These are phyloP conservation scores for Zaprionus capensis DNA, from an alignment of 1,140 invertebrate species.

Conservation along the genomic window DNA sequence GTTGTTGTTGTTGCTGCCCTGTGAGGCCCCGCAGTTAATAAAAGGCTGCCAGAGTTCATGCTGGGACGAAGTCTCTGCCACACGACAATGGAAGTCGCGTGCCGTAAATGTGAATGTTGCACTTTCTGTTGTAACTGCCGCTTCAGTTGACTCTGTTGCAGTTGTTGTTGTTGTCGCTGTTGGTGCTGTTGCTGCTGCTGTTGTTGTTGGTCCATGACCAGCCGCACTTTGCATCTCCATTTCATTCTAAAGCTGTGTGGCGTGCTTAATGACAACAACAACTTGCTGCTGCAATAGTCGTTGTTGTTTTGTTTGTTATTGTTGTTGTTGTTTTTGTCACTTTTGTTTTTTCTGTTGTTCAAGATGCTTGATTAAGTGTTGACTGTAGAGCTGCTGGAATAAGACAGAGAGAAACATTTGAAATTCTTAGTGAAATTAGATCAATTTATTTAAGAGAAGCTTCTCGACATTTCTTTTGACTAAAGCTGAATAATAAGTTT, in stretches of 20 bases:
- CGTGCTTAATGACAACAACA: conserved; percentile 49
- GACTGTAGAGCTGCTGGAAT: neutral
- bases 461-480: neutral
- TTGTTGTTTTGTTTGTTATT: conserved; percentile 20
- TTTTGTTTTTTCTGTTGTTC: conserved; percentile 4
- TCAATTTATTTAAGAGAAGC: neutral
- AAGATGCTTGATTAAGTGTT: neutral
- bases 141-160: conserved; percentile 9
- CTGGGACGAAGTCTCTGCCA: conserved; percentile 48
- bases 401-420: neutral
- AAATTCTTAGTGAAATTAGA: neutral
- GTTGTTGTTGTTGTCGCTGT: conserved; percentile 10
- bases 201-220: conserved; percentile 78
- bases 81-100: conserved; percentile 58
- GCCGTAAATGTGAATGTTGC: conserved; percentile 35
- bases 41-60: conserved; percentile 58
- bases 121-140: conserved; percentile 23
- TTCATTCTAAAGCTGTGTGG: conserved; percentile 82
- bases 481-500: neutral
- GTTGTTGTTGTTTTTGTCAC: neutral
- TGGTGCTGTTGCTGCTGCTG: conserved; percentile 39
- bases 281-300: conserved; percentile 23
- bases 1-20: conserved; percentile 34
- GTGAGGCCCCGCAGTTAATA: conserved; percentile 63
- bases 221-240: conserved; percentile 81